Percentiles rank a stretch among this genome's conserved stretches.
These are phyloP conservation scores for Lordiphosa fenestrarum DNA, from an alignment of 2,888 invertebrate genomes.

Conservation along the genomic window DNA sequence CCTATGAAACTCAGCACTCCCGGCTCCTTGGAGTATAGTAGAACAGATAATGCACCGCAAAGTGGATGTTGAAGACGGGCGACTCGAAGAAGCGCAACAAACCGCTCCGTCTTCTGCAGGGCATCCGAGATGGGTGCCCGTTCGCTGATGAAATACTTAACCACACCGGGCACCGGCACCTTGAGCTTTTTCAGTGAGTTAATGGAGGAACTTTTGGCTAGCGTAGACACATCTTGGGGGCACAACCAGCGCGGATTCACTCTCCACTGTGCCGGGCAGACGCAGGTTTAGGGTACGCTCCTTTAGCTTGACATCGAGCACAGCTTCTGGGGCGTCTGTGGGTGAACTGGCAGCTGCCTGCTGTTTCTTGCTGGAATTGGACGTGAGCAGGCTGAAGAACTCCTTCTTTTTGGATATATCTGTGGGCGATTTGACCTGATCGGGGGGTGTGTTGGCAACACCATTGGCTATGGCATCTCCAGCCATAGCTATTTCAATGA, in stretches of 20 bases:
- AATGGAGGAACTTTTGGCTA: slow-evolving; percentile 77
- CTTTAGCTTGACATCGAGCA: slow-evolving; percentile 34
- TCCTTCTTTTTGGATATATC: slow-evolving; percentile 80
- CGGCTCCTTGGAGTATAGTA: slow-evolving; percentile 98
- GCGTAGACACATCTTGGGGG: background rate
- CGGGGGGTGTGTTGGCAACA: slow-evolving; percentile 30
- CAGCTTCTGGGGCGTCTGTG: slow-evolving; percentile 29
- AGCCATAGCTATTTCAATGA: background rate
- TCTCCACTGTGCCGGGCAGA: slow-evolving; percentile 56
- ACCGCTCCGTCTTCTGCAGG: slow-evolving; percentile 77
- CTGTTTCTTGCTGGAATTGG: slow-evolving; percentile 77
- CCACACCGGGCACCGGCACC: slow-evolving; percentile 80
- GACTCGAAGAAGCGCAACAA: slow-evolving; percentile 93
- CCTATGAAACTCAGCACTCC: slow-evolving; percentile 98
- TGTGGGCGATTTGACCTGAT: slow-evolving; percentile 78
- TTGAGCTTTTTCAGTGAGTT: slow-evolving; percentile 78
- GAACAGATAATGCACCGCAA: slow-evolving; percentile 98
- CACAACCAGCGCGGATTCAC: slow-evolving; percentile 10
- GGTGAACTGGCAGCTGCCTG: slow-evolving; percentile 71
- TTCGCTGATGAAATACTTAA: slow-evolving; percentile 79
- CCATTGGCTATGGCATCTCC: slow-evolving; percentile 7
- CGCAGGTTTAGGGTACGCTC: slow-evolving; percentile 70
- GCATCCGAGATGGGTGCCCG: slow-evolving; percentile 45
- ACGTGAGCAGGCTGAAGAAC: slow-evolving; percentile 78
- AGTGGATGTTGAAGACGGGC: slow-evolving; percentile 98